Conservation (phyloP, 2,113 vertebrate genomes). For the Pelvicachromis taeniatus region DNA sequence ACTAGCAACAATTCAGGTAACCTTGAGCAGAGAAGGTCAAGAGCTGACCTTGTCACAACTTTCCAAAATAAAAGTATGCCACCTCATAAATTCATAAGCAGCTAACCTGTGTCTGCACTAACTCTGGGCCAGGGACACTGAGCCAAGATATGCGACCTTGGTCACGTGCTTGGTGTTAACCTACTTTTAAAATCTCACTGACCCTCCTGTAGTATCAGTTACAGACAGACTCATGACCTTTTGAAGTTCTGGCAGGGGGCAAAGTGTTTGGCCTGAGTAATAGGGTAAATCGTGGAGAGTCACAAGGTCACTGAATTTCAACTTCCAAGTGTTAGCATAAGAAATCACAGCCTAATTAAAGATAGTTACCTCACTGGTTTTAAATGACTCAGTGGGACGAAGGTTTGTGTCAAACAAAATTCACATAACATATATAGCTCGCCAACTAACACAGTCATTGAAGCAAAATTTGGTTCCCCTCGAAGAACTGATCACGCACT, state of each 20-base stretch:
- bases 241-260: not conserved
- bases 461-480: not conserved
- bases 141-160: constrained; percentile 34
- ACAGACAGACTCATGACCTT: constrained; percentile 11
- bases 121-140: not conserved
- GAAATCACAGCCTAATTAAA: not conserved
- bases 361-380: not conserved
- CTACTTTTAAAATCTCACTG: not conserved
- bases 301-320: not conserved
- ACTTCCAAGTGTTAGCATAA: not conserved
- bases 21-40: constrained; percentile 23
- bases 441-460: not conserved
- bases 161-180: not conserved
- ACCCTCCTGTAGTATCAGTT: constrained; percentile 1
- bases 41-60: not conserved
- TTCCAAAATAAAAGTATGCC: constrained; percentile 50
- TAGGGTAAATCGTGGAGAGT: not conserved
- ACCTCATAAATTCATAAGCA: constrained; percentile 16
- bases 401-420: not conserved
- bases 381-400: not conserved
- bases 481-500: not conserved
- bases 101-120: not conserved
- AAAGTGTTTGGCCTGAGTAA: not conserved
- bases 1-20: not conserved
- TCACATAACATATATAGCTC: not conserved